Evolutionary conservation across 2,113 vertebrate species (phyloP).

Genomic region (Ciconia maguari): DNA sequence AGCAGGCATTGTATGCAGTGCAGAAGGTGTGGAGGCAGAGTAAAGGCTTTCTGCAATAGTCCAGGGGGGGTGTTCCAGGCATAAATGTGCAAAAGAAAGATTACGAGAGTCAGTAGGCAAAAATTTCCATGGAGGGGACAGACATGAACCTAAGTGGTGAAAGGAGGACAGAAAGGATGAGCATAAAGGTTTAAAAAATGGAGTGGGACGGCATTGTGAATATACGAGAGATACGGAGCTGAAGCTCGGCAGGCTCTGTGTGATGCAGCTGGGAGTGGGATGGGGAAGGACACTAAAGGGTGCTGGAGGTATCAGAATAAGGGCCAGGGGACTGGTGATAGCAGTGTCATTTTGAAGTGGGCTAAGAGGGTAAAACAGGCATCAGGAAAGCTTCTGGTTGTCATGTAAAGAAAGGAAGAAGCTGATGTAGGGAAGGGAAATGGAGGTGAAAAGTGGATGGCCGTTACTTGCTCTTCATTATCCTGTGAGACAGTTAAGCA

Average conservation of each 20-base stretch:
- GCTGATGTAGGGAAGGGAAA: neutral
- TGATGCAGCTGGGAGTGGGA: neutral
- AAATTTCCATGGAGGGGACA: neutral
- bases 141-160: neutral
- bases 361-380: neutral
- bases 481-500: neutral
- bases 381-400: neutral
- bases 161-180: neutral
- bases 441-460: neutral
- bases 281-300: neutral
- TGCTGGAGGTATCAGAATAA: neutral
- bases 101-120: neutral
- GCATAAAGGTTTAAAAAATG: neutral
- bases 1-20: neutral
- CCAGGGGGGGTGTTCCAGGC: neutral
- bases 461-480: neutral
- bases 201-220: neutral
- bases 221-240: accelerated
- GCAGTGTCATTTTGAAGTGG: neutral
- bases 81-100: neutral
- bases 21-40: neutral
- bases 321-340: neutral
- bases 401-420: neutral
- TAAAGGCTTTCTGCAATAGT: neutral
- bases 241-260: neutral